phyloP scores from a whole-genome alignment of 2,797 vertebrate genomes.

The Danio kyathit region DNA sequence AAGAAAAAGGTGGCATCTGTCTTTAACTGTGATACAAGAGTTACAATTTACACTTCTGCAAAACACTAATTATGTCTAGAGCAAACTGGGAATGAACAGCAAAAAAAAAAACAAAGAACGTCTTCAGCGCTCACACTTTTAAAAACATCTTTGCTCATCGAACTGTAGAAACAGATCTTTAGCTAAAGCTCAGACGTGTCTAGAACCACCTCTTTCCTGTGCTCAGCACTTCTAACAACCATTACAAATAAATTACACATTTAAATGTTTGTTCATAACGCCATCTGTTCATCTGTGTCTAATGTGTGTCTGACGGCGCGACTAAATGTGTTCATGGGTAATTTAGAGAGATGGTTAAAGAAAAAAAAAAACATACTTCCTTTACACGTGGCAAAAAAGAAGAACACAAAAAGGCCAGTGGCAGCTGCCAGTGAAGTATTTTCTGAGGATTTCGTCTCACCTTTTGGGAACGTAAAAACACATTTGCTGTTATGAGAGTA shows the following conservation, averaged over 20 bases:
- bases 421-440: conserved; percentile 63
- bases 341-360: conserved; percentile 63
- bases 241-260: conserved; percentile 71
- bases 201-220: conserved; percentile 44
- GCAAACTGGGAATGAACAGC: not conserved
- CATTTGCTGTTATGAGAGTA: conserved; percentile 64
- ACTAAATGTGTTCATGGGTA: conserved; percentile 69
- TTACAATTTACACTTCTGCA: conserved; percentile 16
- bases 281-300: conserved; percentile 72
- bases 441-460: conserved; percentile 66
- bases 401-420: conserved; percentile 1
- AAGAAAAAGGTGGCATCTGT: not conserved
- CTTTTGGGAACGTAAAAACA: conserved; percentile 67
- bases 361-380: conserved; percentile 28
- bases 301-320: conserved; percentile 47
- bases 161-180: not conserved
- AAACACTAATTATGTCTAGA: not conserved
- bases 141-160: not conserved
- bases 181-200: conserved; percentile 28
- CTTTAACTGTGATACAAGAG: not conserved
- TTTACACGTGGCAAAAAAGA: conserved; percentile 41
- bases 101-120: not conserved
- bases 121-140: not conserved
- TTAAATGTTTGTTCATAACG: conserved; percentile 71
- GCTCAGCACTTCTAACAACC: conserved; percentile 65